phyloP scores from a whole-genome alignment of 2,113 vertebrate genomes.

The Clarias batrachus region DNA sequence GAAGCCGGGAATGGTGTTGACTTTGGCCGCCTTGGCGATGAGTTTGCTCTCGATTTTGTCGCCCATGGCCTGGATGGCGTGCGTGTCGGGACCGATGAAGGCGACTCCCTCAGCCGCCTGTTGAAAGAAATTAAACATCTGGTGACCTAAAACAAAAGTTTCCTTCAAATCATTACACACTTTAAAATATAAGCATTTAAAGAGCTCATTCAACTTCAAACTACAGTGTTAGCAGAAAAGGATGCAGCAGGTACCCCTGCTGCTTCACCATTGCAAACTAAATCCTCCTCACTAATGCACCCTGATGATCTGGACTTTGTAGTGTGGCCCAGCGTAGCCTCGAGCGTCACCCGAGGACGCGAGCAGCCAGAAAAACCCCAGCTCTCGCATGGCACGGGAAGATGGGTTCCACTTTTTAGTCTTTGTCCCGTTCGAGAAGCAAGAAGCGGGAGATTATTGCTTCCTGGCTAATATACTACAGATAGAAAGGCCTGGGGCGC shows the following conservation, averaged over 20 bases:
- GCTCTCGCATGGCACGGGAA: constrained; percentile 7
- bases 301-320: constrained; percentile 24
- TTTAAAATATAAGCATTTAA: neutral
- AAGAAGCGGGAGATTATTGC: constrained; percentile 44
- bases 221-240: neutral
- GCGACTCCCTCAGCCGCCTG: constrained; percentile 84
- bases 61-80: constrained; percentile 96
- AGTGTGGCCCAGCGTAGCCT: constrained; percentile 18
- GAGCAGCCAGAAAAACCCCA: constrained; percentile 11
- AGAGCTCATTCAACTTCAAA: constrained; percentile 19
- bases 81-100: constrained; percentile 94
- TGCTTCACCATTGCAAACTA: constrained; percentile 27
- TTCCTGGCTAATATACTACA: constrained; percentile 55
- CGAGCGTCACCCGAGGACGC: constrained; percentile 24
- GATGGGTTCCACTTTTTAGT: constrained; percentile 32
- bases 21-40: constrained; percentile 91
- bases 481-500: constrained; percentile 43
- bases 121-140: constrained; percentile 58
- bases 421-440: constrained; percentile 41
- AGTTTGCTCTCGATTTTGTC: constrained; percentile 99
- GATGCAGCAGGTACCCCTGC: constrained; percentile 4
- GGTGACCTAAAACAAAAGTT: constrained; percentile 8
- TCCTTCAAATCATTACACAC: constrained; percentile 17
- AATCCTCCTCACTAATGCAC: constrained; percentile 25
- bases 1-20: constrained; percentile 96